Evolutionary conservation across 2,113 vertebrate species (phyloP).

Genomic region (Donacobius atricapilla): DNA sequence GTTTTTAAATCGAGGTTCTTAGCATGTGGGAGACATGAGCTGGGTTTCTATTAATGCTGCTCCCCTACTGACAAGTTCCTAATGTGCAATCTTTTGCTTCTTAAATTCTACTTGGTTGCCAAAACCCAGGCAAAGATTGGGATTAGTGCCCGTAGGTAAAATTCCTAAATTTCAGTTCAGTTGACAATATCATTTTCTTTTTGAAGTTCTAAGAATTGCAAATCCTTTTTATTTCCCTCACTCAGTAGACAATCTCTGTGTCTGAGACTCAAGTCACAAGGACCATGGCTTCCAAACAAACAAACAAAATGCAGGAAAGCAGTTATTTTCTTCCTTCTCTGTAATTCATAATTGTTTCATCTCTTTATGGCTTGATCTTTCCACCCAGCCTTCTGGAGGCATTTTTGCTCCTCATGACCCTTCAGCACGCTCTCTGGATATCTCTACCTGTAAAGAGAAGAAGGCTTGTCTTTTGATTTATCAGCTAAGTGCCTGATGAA

Average conservation of each 20-base stretch:
- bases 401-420: not conserved
- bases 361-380: not conserved
- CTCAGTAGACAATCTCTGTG: not conserved
- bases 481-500: not conserved
- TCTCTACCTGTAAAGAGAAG: not conserved
- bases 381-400: not conserved
- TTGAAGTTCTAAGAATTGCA: not conserved
- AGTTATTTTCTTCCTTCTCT: not conserved
- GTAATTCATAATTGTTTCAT: not conserved
- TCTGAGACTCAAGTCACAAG: not conserved
- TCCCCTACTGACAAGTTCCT: not conserved
- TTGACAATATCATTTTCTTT: not conserved
- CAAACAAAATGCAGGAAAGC: not conserved
- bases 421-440: not conserved
- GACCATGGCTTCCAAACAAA: not conserved
- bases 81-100: not conserved
- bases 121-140: not conserved
- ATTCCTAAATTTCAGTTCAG: not conserved
- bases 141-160: not conserved
- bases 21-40: not conserved
- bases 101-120: not conserved
- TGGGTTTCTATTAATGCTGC: not conserved
- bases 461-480: not conserved
- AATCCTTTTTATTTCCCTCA: not conserved
- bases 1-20: not conserved